Base-by-base conservation (phyloP, 2,113 vertebrate genomes). In the Centropus bengalensis region DNA sequence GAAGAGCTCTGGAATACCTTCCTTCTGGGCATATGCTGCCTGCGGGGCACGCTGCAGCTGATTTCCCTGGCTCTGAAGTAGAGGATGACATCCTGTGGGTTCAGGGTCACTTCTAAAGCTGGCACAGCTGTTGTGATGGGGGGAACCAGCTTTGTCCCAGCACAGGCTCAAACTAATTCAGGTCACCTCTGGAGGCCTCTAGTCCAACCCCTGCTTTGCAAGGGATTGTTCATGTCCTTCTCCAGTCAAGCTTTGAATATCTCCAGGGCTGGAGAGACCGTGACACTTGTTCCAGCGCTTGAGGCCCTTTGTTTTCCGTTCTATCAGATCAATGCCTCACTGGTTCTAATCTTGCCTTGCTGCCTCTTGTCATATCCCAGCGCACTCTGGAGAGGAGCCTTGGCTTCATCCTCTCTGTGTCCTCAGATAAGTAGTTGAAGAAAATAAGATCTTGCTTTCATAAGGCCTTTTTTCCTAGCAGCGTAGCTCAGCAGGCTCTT, bases 401-500 rank as follows among this genome's bases (percentile, higher is more conserved):
- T 63, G 30, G 12, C 24, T 86, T 27, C 23, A 36, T 79, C 33
- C 55, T 36, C 30, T 68, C 71, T 76, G n/a, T n/a, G 2, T 10
- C 10, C 9, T 74, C 0, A 0, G 14, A 12, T 17, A 6, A 17
- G 30, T 73, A 9, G 28, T 26, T 77, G 30, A 52, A 56, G 49
- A 28, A 40, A 52, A 13, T 91, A 63, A 82, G 5, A 56, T 74
- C 8, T 33, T 28, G 24, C 49, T 78, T 44, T 55, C 36, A 59
- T 60, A 19, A 74, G 45, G 17, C 12, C 14, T 16, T 74, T 76
- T 47, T 13, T 17, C 4, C 21, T 6, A 64, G n/a, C 23, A 73
- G 21, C 1, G 0, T 30, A n/a, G n/a, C 5, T 36, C 6, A 8
- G 22, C 28, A 12, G 5, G 40, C 8, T 66, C 26, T 69, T 56